Evolutionary conservation across 2,797 vertebrate genomes (phyloP).

Genomic region (Synaphobranchus kaupii): DNA sequence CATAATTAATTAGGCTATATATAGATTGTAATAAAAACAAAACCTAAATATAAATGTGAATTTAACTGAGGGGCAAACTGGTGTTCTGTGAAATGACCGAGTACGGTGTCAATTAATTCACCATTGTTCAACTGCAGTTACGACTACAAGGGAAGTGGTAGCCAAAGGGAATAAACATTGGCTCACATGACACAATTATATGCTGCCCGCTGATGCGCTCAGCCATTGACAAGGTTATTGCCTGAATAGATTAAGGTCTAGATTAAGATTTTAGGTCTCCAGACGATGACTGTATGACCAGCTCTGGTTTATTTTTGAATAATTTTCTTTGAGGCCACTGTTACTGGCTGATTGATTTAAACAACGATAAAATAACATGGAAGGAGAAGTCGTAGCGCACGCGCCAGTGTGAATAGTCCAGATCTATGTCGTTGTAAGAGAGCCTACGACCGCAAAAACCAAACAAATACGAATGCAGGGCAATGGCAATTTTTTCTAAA

Average conservation of each 20-base stretch:
- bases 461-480: background rate
- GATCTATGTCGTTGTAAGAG: background rate
- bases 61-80: background rate
- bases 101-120: slow-evolving; percentile 35
- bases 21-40: background rate
- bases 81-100: background rate
- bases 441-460: background rate
- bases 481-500: background rate
- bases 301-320: background rate
- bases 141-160: slow-evolving; percentile 50
- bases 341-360: slow-evolving; percentile 11
- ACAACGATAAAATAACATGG: background rate
- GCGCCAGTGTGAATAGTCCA: background rate
- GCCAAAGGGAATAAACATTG: slow-evolving; percentile 61
- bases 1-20: background rate
- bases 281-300: background rate
- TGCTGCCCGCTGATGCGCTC: slow-evolving; percentile 43
- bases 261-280: slow-evolving; percentile 25
- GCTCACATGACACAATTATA: slow-evolving; percentile 33
- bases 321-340: background rate
- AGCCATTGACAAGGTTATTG: slow-evolving; percentile 44
- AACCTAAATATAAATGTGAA: background rate
- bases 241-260: slow-evolving; percentile 35
- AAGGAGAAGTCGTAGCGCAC: background rate
- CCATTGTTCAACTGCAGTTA: background rate